phyloP scores from a whole-genome alignment of 1,140 invertebrate species.

The Scaptomyza graminum region DNA sequence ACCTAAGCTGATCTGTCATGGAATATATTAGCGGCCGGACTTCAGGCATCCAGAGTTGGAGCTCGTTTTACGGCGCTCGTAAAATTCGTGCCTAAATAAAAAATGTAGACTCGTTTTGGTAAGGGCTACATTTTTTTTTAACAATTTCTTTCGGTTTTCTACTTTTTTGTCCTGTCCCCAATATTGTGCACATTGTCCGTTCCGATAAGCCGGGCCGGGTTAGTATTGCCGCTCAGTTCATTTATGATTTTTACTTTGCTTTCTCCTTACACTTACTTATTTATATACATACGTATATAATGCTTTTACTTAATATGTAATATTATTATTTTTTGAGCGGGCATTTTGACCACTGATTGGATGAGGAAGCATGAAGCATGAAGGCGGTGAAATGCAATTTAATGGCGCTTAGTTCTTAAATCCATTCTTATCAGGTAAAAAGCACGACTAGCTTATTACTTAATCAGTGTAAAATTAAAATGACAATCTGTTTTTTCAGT shows the following conservation, averaged over 20 bases:
- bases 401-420: slow-evolving; percentile 80
- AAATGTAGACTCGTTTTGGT: slow-evolving; percentile 69
- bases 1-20: slow-evolving; percentile 69
- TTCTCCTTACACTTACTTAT: slow-evolving; percentile 25
- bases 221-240: slow-evolving; percentile 45
- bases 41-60: slow-evolving; percentile 11
- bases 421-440: slow-evolving; percentile 66
- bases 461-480: slow-evolving; percentile 73
- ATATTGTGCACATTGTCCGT: slow-evolving; percentile 55
- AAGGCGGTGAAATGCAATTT: slow-evolving; percentile 66
- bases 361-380: slow-evolving; percentile 1
- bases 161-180: slow-evolving; percentile 26
- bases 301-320: slow-evolving; percentile 17
- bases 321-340: slow-evolving; percentile 46
- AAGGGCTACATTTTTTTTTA: slow-evolving; percentile 48
- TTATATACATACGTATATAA: neutral
- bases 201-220: slow-evolving; percentile 53
- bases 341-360: slow-evolving; percentile 61
- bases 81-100: slow-evolving; percentile 80
- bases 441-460: slow-evolving; percentile 66
- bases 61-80: slow-evolving; percentile 53
- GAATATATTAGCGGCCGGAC: slow-evolving; percentile 59
- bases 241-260: slow-evolving; percentile 70
- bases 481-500: slow-evolving; percentile 20
- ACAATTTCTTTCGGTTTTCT: slow-evolving; percentile 39